Base-by-base conservation (phyloP, 2,797 vertebrate species). In the Arrhamphus sclerolepis region DNA sequence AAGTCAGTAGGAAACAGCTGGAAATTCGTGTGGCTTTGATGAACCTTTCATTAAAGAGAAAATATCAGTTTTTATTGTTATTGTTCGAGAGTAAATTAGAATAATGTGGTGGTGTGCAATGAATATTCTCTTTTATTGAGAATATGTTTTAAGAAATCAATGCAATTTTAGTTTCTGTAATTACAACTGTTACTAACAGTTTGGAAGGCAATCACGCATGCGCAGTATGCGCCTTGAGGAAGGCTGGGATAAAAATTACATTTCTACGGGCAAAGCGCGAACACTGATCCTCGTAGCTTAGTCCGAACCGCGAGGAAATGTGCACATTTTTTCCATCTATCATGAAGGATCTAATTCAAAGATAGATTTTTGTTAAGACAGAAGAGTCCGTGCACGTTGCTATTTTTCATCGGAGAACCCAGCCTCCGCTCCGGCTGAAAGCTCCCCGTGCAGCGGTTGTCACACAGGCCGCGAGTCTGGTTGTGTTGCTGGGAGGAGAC, bases 401-500 rank as follows among this genome's bases (percentile, higher is more conserved):
- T 68, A 3, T 49, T 74, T 49, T 56, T 46, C 22, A 10, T 7
- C 1, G 57, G 34, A 54, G 13, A 50, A 1, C 24, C n/a, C 5
- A 1, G 4, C 17, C 22, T 24, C 48, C n/a, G 17, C 61, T 63
- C 42, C 16, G 38, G 20, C 55, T 17, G 59, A 48, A 66, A 58
- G 59, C 69, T 29, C 34, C 44, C 80, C 74, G 74, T 4, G 84
- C 72, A 72, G 77, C 76, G 74, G 82, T 78, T 74, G 78, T 73
- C 78, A 80, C 55, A 57, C 81, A 82, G 90, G 90, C 88, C 87
- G 75, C 67, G 80, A 62, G 59, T 84, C 68, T 73, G 74, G 31
- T 84, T 77, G 73, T 69, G 89, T 89, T 89, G 84, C 85, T 89
- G 83, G 91, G 91, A 92, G 89, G 90, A 77, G 87, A 91, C 85